Evolutionary conservation across 2,888 invertebrate genomes (phyloP), one percentile per base, ranked within the genome.

Genomic region (Eristalis tenax): DNA sequence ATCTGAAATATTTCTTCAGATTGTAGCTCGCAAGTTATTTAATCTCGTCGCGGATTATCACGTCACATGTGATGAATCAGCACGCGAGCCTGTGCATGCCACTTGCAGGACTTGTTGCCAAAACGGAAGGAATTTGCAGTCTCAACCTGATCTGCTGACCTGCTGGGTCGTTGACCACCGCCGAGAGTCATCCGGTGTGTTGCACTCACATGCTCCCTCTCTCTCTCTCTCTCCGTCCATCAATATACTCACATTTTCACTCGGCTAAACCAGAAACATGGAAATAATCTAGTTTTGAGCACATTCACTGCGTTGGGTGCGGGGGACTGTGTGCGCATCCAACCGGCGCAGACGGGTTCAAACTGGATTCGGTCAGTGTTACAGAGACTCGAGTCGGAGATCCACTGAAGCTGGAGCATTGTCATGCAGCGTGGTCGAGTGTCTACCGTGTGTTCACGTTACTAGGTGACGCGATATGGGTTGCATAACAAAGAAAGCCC

Each of bases 351-450:
- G 26, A 15, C 59, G 59, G 26, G 59, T 28, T 59, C 26, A 26
- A 59, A 59, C 59, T 59, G 59, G 59, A 59, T 59, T 59, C 59
- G 59, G 59, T 59, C 26, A 59, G 59, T 59, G 50, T 18, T 50
- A 18, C 50, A 18, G 8, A 50, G 50, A 18, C 18, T 1, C 1
- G 50, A 18, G 43, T 43, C n/a, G 43, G 43, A 43, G 40, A 13
- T 6, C 43, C 43, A n/a, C 43, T 23, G 59, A 59, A 26, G 59
- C 59, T 59, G 59, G 18, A 18, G 18, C 18, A 15, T 43, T 43
- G 43, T 43, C 43, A 43, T n/a, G 43, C 15, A n/a, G 40, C 40
- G 40, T 3, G 40, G 43, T 43, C 10, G 43, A 43, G 15, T n/a
- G 38, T 13, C 38, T 38, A 4, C 40, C 40, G 40, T 40, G 15